Percentiles rank a stretch among this genome's conserved stretches.
phyloP scores from a whole-genome alignment of 1,140 invertebrate species.

The Orussus abietinus region DNA sequence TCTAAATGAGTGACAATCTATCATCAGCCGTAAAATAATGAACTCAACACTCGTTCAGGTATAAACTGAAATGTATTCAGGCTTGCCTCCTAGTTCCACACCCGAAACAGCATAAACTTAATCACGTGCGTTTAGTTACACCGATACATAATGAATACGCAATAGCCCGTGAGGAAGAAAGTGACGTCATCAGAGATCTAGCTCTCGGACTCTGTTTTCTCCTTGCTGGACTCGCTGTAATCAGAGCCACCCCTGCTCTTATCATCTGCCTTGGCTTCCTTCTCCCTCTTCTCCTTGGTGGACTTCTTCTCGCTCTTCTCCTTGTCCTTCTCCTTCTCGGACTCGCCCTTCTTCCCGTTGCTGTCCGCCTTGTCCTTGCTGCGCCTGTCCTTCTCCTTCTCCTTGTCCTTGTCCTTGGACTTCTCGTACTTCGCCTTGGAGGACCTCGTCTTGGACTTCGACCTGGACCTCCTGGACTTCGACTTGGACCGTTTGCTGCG shows the following conservation, averaged over 20 bases:
- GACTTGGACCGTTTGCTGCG: conserved; percentile 54
- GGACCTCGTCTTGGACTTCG: conserved; percentile 48
- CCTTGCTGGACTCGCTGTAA: conserved; percentile 44
- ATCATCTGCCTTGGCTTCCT: conserved; percentile 35
- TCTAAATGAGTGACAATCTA: too few relatives aligned
- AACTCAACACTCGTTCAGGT: too few relatives aligned
- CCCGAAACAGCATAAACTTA: too few relatives aligned
- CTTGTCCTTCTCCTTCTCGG: conserved; percentile 39
- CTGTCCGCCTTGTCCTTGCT: conserved; percentile 51
- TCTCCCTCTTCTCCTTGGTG: conserved; percentile 21
- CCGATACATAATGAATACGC: too few relatives aligned
- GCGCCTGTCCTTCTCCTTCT: conserved; percentile 42
- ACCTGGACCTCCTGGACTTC: conserved; percentile 43
- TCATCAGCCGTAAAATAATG: too few relatives aligned
- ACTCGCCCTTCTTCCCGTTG: conserved; percentile 44
- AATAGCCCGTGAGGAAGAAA: too few relatives aligned
- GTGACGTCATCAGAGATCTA: too few relatives aligned
- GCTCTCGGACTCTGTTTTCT: conserved; percentile 40
- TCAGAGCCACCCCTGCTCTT: conserved; percentile 39
- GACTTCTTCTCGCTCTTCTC: conserved; percentile 28
- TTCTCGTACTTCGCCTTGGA: conserved; percentile 52
- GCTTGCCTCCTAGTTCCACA: too few relatives aligned
- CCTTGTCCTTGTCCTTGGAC: conserved; percentile 44
- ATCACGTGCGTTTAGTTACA: too few relatives aligned
- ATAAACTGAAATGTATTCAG: too few relatives aligned